A percentile compares a stretch with the other conserved stretches of the same genome.
Conservation (phyloP, 2,113 vertebrate genomes). For the Morone chrysops region DNA sequence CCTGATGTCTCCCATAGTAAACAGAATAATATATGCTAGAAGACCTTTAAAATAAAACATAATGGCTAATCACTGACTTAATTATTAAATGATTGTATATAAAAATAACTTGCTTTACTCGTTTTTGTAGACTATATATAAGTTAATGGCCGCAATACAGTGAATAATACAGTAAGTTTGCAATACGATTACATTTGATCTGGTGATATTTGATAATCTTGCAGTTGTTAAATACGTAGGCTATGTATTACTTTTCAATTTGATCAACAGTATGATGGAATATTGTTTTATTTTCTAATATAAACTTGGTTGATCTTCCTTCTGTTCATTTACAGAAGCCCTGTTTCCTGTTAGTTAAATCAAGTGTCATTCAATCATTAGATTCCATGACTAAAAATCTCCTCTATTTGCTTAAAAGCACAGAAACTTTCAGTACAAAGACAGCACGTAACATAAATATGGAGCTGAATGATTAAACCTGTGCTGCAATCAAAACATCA, state of each 20-base stretch:
- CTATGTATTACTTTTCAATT: neutral
- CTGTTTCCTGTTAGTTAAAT: neutral
- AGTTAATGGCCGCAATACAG: too few species aligned
- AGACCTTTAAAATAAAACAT: neutral
- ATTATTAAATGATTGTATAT: too few species aligned
- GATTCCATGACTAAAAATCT: neutral
- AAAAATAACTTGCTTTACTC: neutral
- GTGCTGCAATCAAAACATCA: constrained; percentile 5
- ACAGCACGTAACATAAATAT: neutral
- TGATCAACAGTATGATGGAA: neutral
- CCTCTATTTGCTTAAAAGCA: neutral
- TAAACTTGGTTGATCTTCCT: neutral
- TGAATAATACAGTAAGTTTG: neutral
- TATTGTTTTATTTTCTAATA: neutral
- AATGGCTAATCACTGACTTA: neutral
- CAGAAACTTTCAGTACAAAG: constrained; percentile 4
- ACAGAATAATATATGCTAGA: neutral
- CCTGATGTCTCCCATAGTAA: neutral
- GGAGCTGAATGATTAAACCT: constrained; percentile 14
- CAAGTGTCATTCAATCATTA: neutral
- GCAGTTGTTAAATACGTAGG: neutral
- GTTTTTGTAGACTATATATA: neutral
- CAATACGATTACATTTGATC: neutral
- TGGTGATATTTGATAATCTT: neutral
- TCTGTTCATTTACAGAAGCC: neutral